phyloP scores from a whole-genome alignment of 2,888 invertebrate species.

The Dioctria linearis region DNA sequence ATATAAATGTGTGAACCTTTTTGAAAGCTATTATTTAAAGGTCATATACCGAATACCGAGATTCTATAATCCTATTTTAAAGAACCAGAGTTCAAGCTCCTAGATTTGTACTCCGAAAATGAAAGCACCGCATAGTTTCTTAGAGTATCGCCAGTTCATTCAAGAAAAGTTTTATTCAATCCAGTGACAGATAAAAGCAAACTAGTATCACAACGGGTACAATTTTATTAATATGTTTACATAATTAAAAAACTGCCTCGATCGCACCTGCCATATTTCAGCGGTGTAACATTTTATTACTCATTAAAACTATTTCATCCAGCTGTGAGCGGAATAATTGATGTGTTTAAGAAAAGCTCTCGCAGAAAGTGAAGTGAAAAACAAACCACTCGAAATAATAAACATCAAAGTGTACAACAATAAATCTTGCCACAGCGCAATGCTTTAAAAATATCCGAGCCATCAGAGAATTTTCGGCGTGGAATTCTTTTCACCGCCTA shows the following conservation, averaged over 20 bases:
- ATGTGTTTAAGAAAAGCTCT: slow-evolving; percentile 31
- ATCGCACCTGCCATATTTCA: slow-evolving; percentile 36
- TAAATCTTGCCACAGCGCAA: slow-evolving; percentile 29
- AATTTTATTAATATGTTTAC: background rate
- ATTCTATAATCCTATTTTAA: too few relatives aligned
- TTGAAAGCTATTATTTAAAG: too few relatives aligned
- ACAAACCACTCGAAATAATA: slow-evolving; percentile 32
- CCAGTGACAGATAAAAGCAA: too few relatives aligned
- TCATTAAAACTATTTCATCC: slow-evolving; percentile 10
- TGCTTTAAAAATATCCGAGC: slow-evolving; percentile 33
- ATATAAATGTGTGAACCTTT: too few relatives aligned
- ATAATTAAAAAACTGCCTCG: background rate
- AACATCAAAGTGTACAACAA: slow-evolving; percentile 34
- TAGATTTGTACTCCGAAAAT: too few relatives aligned
- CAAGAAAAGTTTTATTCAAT: too few relatives aligned
- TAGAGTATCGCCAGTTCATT: too few relatives aligned
- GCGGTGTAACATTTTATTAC: slow-evolving; percentile 6
- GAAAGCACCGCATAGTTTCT: too few relatives aligned
- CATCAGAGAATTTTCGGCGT: slow-evolving; percentile 17
- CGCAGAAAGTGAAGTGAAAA: slow-evolving; percentile 22
- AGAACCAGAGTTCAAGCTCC: too few relatives aligned
- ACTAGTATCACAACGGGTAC: background rate
- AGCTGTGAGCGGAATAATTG: slow-evolving; percentile 15
- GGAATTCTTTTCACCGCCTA: slow-evolving; percentile 8
- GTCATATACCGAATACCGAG: too few relatives aligned